A percentile compares a stretch with the other conserved stretches of the same genome.
phyloP scores from a whole-genome alignment of 92 coral and sea anemone species.

The Porites cylindrica region DNA sequence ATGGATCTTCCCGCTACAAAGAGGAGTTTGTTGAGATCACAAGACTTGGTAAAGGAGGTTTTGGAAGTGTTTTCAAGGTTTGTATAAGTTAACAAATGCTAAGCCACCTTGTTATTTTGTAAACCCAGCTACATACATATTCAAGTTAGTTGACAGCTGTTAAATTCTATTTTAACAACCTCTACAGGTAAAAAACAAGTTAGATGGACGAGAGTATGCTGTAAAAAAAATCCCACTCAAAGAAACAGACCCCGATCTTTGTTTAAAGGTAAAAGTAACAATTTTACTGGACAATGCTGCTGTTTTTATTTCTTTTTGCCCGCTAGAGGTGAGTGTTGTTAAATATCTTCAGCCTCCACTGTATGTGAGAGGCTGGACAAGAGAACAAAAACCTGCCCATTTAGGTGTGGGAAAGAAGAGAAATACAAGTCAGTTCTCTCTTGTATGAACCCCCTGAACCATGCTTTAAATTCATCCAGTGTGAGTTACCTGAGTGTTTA shows the following conservation, averaged over 20 bases:
- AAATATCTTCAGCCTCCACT: too few species aligned
- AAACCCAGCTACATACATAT: background rate
- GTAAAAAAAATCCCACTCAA: constrained; percentile 94
- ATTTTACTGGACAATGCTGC: background rate
- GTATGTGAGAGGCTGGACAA: too few species aligned
- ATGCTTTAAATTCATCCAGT: too few species aligned
- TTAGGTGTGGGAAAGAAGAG: too few species aligned
- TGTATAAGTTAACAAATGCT: background rate
- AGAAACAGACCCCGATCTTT: constrained; percentile 91
- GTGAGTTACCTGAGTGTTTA: too few species aligned
- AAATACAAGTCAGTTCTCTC: too few species aligned
- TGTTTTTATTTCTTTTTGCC: too few species aligned
- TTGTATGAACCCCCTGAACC: too few species aligned
- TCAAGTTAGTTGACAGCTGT: background rate
- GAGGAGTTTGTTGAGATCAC: constrained; percentile 93
- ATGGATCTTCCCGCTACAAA: constrained; percentile 85
- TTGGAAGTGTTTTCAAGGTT: constrained; percentile 98
- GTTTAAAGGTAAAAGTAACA: constrained; percentile 80
- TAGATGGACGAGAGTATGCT: constrained; percentile 96
- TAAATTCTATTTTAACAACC: background rate
- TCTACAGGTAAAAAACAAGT: constrained; percentile 84
- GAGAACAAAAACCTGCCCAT: too few species aligned
- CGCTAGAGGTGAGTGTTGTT: too few species aligned
- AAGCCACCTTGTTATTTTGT: background rate
- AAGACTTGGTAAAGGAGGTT: constrained; percentile 95